A percentile compares a stretch with the other conserved stretches of the same genome.
Evolutionary conservation across 2,113 vertebrate genomes (phyloP).

Genomic region (Daboia siamensis): DNA sequence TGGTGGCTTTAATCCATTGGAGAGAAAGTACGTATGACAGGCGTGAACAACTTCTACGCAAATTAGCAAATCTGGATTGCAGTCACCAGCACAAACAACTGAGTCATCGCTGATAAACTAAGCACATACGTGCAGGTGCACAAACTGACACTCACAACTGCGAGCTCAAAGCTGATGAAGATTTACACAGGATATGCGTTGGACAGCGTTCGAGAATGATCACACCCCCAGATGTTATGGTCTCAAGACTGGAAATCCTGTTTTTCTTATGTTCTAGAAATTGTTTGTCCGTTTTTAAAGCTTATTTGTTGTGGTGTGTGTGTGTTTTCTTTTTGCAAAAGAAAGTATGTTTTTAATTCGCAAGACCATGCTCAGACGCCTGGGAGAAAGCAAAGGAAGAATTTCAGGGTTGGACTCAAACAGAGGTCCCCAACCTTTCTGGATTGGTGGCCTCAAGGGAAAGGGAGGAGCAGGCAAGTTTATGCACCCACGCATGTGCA

Average conservation of each 20-base stretch:
- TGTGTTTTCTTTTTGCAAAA: neutral
- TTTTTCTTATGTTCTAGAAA: neutral
- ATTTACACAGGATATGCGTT: neutral
- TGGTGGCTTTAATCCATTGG: neutral
- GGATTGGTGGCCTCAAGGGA: no score
- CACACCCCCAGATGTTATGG: neutral
- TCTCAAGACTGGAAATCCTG: neutral
- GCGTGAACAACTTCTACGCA: constrained; percentile 5
- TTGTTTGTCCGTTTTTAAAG: neutral
- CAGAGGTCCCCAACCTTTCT: no score
- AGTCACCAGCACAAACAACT: neutral
- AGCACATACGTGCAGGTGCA: neutral
- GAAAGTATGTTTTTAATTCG: neutral
- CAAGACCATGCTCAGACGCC: neutral
- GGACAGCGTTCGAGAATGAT: neutral
- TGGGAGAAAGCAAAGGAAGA: neutral
- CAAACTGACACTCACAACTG: neutral
- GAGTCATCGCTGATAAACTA: neutral
- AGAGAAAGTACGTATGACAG: neutral
- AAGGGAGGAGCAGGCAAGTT: no score
- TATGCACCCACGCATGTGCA: no score
- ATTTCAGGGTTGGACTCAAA: neutral
- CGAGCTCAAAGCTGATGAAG: neutral
- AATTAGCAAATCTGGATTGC: constrained; percentile 7
- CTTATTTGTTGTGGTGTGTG: neutral